These are phyloP conservation scores for Corticium candelabrum DNA, from an alignment of 37 sponge, comb jelly and placozoan species.

Conservation along the genomic window DNA sequence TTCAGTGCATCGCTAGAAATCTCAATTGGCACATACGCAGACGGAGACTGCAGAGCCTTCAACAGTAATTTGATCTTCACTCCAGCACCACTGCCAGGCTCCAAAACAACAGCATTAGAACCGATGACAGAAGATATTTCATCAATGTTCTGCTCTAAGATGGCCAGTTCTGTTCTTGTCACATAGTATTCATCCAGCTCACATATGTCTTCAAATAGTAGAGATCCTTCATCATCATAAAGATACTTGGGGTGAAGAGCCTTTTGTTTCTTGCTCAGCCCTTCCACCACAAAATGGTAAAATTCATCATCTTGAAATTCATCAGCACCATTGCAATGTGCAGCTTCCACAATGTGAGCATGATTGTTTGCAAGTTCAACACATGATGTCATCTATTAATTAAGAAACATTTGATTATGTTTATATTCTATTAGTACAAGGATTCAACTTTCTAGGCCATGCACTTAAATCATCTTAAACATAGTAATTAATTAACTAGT, in stretches of 20 bases:
- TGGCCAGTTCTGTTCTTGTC: constrained; percentile 9
- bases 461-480: no score
- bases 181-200: constrained; percentile 16
- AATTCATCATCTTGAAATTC: no score
- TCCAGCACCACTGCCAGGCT: constrained; percentile 13
- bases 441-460: no score
- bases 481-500: no score
- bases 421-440: no score
- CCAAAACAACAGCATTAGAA: constrained; percentile 1
- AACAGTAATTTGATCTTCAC: constrained; percentile 11
- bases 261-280: not conserved
- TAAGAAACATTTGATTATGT: no score
- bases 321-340: no score
- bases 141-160: not conserved
- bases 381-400: no score
- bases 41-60: not conserved
- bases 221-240: constrained; percentile 11
- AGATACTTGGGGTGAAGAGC: constrained; percentile 7
- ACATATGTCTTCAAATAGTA: constrained; percentile 14
- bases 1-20: not conserved
- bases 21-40: not conserved
- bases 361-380: no score
- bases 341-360: no score
- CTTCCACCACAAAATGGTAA: not conserved
- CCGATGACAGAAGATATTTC: constrained; percentile 1